Evolutionary conservation across 2,888 invertebrate species (phyloP).

Genomic region (Drosophila kokeensis): DNA sequence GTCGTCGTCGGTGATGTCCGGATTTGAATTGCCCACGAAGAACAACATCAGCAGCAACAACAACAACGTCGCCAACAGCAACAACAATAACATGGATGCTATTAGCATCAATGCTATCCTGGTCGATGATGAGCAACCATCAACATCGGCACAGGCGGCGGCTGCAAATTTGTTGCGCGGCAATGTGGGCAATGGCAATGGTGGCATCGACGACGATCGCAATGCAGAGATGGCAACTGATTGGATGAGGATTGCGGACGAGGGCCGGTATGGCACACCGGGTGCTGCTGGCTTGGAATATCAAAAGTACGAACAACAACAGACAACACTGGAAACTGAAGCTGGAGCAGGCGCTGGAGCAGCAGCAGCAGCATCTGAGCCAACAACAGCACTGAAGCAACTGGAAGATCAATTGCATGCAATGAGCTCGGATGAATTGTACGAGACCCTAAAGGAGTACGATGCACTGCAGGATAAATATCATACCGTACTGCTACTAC

Average conservation of each 20-base stretch:
- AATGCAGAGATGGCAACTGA: constrained; percentile 84
- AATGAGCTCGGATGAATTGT: constrained; percentile 85
- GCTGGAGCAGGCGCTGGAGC: constrained; percentile 47
- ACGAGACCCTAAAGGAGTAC: constrained; percentile 88
- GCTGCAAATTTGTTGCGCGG: constrained; percentile 18
- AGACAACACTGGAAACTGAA: constrained; percentile 59
- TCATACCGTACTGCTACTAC: constrained; percentile 89
- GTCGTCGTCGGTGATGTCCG: constrained; percentile 73
- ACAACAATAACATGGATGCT: constrained; percentile 63
- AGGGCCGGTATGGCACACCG: constrained; percentile 88
- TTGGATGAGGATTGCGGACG: constrained; percentile 85
- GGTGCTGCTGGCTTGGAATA: constrained; percentile 87
- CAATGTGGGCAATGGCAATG: constrained; percentile 60
- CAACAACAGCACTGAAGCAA: constrained; percentile 73
- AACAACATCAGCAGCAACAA: constrained; percentile 32
- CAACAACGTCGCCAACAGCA: constrained; percentile 39
- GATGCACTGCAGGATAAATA: constrained; percentile 89
- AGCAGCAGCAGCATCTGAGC: constrained; percentile 63
- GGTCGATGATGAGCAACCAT: constrained; percentile 71
- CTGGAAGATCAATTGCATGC: constrained; percentile 81
- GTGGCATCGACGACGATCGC: constrained; percentile 70
- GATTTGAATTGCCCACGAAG: constrained; percentile 59
- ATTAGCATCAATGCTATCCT: constrained; percentile 69
- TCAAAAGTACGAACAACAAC: constrained; percentile 82
- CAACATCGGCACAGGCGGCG: constrained; percentile 69